Percentiles rank a stretch among this genome's conserved stretches.
Conservation (phyloP, 2,113 vertebrate species). For the Scartelaos histophorus region DNA sequence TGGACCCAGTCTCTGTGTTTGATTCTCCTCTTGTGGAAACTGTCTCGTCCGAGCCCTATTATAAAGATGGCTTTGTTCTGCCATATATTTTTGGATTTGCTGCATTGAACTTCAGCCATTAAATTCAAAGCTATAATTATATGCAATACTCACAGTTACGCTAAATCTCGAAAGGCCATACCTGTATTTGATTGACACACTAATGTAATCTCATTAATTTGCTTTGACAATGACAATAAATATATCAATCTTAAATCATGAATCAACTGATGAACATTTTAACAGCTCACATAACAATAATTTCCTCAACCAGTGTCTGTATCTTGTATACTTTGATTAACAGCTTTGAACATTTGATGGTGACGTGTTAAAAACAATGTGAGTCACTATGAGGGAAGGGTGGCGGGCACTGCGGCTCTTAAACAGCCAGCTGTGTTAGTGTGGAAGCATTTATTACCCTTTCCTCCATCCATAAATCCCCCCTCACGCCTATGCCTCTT, state of each 20-base stretch:
- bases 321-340: background rate
- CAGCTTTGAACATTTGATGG: background rate
- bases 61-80: too few relatives aligned
- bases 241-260: background rate
- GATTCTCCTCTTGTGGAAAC: too few relatives aligned
- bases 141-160: too few relatives aligned
- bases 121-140: too few relatives aligned
- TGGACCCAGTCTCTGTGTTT: too few relatives aligned
- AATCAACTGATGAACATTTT: background rate
- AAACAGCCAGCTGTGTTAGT: slow-evolving; percentile 22
- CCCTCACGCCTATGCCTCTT: slow-evolving; percentile 13
- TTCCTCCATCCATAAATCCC: slow-evolving; percentile 24
- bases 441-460: slow-evolving; percentile 34
- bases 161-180: background rate
- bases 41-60: too few relatives aligned
- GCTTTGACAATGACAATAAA: background rate
- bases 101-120: too few relatives aligned
- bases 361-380: slow-evolving; percentile 1
- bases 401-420: slow-evolving; percentile 18
- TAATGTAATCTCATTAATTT: background rate
- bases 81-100: too few relatives aligned
- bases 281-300: background rate
- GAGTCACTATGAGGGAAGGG: slow-evolving; percentile 2
- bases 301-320: background rate
- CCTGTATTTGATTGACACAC: background rate